Base-by-base conservation (phyloP, 2,888 invertebrate genomes). In the Acronicta aceris region DNA sequence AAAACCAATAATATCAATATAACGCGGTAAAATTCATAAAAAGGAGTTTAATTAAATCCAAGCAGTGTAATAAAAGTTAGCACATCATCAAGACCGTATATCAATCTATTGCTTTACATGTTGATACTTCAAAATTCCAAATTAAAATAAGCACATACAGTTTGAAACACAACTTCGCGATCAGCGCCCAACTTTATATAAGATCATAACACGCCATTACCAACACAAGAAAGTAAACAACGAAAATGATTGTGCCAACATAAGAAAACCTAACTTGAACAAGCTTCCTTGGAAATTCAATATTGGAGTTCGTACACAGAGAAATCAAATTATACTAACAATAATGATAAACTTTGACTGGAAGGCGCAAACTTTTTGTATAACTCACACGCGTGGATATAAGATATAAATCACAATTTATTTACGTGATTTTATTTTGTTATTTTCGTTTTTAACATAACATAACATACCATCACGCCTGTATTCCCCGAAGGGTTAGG, bases 241-340 rank as follows among this genome's bases (percentile, higher is more conserved):
- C 61, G 73, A 66, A 75, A 73, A 77, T 76, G 68, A 78, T 76
- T 74, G 69, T 72, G 65, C 71, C 69, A 78, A 76, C 77, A 76
- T 63, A 68, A 75, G 78, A 73, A 73, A 78, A 75, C 59, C 67
- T 66, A 66, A 78, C 65, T 64, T 38, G 73, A 76, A 75, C 77
- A 71, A 75, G 67, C 74, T 70, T 71, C 53, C 64, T 76, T 71
- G 70, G 76, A 82, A 84, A 83, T 81, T 82, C 83, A 85, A 85
- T 85, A 85, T 84, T 81, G 79, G 76, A 82, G 74, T 85, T 84
- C 68, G 76, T 76, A 79, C 77, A 76, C 75, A 78, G 76, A 61
- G 67, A 68, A 84, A 85, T 85, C 77, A 82, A 85, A 85, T 85
- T 85, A 85, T 76, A 76, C 78, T 64, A 75, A 81, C 81, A 84